Conservation (phyloP, 2,888 invertebrate species). For the Embidobia sp. region DNA sequence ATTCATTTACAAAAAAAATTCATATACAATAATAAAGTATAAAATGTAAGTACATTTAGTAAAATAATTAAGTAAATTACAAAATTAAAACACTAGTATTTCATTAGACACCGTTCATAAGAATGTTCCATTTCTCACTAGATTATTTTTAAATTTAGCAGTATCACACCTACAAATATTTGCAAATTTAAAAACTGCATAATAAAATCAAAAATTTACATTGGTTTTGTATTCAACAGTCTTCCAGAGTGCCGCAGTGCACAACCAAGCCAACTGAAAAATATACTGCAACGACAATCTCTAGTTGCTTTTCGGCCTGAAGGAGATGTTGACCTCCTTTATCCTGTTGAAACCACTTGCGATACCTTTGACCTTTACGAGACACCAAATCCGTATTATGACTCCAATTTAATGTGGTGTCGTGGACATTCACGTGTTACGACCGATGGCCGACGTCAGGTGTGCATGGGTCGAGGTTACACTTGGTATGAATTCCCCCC, state of each 20-base stretch:
- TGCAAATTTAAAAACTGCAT: too few species aligned
- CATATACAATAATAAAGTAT: too few species aligned
- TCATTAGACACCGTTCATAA: too few species aligned
- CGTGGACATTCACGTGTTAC: conserved; percentile 73
- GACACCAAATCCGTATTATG: conserved; percentile 63
- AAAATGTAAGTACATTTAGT: too few species aligned
- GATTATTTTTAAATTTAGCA: too few species aligned
- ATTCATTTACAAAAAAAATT: too few species aligned
- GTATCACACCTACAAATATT: too few species aligned
- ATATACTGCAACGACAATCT: conserved; percentile 19
- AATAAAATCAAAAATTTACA: too few species aligned
- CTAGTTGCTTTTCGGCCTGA: conserved; percentile 36
- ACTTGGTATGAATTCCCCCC: conserved; percentile 73
- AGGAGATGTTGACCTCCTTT: conserved; percentile 67
- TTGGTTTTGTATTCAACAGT: too few species aligned
- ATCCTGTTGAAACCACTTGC: conserved; percentile 67
- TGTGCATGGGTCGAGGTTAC: conserved; percentile 77
- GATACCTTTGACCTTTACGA: conserved; percentile 71
- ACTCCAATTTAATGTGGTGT: conserved; percentile 75
- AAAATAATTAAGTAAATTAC: too few species aligned
- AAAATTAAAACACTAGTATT: too few species aligned
- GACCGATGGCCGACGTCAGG: conserved; percentile 73
- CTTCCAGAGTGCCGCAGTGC: conserved; percentile 14
- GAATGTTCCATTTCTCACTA: too few species aligned
- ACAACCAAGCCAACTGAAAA: conserved; percentile 15